Conservation (phyloP, 2,797 vertebrate species). For the Micropoecilia bifurca region DNA sequence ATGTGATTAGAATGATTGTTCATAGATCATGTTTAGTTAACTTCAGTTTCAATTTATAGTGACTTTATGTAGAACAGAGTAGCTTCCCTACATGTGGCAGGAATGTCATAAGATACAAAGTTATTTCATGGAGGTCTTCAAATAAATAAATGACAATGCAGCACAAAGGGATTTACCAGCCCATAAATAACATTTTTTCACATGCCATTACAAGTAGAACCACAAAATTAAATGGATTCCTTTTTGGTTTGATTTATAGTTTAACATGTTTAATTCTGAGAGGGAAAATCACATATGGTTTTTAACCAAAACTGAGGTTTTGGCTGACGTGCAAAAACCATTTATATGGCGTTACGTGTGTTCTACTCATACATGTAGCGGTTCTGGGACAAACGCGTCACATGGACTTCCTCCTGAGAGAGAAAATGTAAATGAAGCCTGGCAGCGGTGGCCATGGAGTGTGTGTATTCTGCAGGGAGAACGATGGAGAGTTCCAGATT, state of each 20-base stretch:
- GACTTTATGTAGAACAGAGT: slow-evolving; percentile 4
- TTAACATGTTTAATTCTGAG: background rate
- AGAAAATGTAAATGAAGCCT: slow-evolving; percentile 57
- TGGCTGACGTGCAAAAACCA: background rate
- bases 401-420: slow-evolving; percentile 46
- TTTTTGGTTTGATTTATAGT: background rate
- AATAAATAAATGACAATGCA: background rate
- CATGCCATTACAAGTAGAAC: background rate
- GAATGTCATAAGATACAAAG: background rate
- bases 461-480: slow-evolving; percentile 61
- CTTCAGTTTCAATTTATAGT: slow-evolving; percentile 16
- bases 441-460: slow-evolving; percentile 35
- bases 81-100: slow-evolving; percentile 1
- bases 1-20: slow-evolving; percentile 21
- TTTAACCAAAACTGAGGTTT: background rate
- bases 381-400: slow-evolving; percentile 43
- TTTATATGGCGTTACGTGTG: background rate
- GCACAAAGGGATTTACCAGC: background rate
- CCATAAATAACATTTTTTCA: background rate
- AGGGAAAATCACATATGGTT: background rate
- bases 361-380: slow-evolving; percentile 4
- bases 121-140: background rate
- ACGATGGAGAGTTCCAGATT: slow-evolving; percentile 59
- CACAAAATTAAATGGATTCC: background rate
- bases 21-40: slow-evolving; percentile 32